A percentile compares a stretch with the other conserved stretches of the same genome.
phyloP scores from a whole-genome alignment of 2,113 vertebrate genomes.

The Colinus virginianus region DNA sequence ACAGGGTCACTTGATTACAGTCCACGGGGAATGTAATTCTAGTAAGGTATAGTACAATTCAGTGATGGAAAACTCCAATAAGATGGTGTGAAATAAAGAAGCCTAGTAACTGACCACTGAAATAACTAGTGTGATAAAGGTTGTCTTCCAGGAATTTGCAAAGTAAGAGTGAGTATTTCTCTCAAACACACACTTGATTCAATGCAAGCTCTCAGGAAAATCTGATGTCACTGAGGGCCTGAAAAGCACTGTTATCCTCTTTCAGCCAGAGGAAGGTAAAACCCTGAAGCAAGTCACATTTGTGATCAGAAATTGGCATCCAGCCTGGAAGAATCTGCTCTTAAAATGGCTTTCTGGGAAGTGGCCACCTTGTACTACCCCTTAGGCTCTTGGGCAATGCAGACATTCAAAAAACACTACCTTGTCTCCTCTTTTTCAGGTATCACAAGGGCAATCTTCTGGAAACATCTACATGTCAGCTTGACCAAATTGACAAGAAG shows the following conservation, averaged over 20 bases:
- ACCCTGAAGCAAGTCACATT: background rate
- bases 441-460: background rate
- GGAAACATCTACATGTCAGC: background rate
- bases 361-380: fast-evolving
- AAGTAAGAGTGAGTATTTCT: background rate
- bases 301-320: background rate
- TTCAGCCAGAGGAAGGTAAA: background rate
- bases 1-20: background rate
- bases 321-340: background rate
- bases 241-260: background rate
- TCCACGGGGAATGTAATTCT: background rate
- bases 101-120: background rate
- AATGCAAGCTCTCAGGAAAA: background rate
- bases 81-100: background rate
- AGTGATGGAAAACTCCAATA: background rate
- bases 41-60: background rate
- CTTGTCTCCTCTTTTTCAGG: background rate
- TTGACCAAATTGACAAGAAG: background rate
- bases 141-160: background rate
- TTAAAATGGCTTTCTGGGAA: background rate
- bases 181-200: background rate
- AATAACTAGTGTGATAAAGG: background rate
- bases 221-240: background rate
- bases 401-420: background rate
- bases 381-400: background rate